Percentiles rank a stretch among this genome's conserved stretches.
These are phyloP conservation scores for Micronycteris hirsuta DNA, from an alignment of 2,113 vertebrate genomes.

Conservation along the genomic window DNA sequence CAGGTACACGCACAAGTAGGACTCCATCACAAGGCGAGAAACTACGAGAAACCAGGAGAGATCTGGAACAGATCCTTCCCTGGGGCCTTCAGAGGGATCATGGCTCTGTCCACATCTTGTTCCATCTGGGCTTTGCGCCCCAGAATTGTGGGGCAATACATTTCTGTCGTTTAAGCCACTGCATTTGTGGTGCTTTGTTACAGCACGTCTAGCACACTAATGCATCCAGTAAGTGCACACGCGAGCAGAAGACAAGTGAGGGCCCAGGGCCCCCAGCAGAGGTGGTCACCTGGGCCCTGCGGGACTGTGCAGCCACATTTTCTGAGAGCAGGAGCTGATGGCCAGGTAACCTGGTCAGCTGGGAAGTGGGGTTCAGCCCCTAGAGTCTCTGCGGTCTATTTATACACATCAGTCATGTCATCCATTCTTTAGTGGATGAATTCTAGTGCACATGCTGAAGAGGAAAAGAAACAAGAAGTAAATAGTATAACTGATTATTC, in stretches of 20 bases:
- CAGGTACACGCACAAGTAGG: background rate
- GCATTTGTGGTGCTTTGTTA: background rate
- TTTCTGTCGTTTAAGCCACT: background rate
- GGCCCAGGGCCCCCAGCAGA: too few relatives aligned
- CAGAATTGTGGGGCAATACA: background rate
- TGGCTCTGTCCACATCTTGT: background rate
- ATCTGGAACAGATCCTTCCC: background rate
- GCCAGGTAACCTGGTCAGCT: background rate
- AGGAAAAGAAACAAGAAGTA: background rate
- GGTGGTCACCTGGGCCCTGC: background rate
- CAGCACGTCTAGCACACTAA: background rate
- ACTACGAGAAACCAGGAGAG: background rate
- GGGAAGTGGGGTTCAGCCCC: background rate
- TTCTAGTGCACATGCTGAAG: background rate
- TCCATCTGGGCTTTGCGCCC: background rate
- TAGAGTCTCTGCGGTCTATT: background rate
- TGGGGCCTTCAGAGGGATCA: fast-evolving
- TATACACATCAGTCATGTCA: too few relatives aligned
- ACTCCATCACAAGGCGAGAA: background rate
- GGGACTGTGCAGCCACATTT: background rate
- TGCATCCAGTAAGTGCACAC: fast-evolving
- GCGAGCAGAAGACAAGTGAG: background rate
- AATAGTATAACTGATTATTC: background rate
- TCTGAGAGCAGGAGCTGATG: background rate
- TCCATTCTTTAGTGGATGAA: background rate